Base-by-base conservation (phyloP, 2,797 vertebrate genomes). In the Poeciliopsis paucimaculata region DNA sequence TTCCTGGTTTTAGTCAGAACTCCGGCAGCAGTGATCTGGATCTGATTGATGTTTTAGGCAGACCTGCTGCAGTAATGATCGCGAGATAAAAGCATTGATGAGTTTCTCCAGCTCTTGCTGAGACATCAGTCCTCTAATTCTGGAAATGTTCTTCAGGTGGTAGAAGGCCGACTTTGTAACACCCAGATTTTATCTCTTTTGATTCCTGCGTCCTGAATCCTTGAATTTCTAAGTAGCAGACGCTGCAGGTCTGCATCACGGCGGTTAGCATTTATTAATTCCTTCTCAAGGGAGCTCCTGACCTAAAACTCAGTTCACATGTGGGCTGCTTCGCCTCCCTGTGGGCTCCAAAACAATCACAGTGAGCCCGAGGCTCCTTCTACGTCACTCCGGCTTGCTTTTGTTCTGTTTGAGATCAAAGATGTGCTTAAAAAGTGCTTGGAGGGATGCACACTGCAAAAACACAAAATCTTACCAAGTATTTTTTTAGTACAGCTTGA, bases 281-380 rank as follows among this genome's bases (percentile, higher is more conserved):
- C 39, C 28, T 36, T 46, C 88, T 78, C 82, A 1, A 0, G 84
- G 84, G 89, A 79, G 9, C 71, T 31, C 0, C 76, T 75, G 78
- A 79, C 84, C 80, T 64, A 75, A 79, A 79, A 79, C 82, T 45
- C 84, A 1, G 78, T 78, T 72, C 84, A 77, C 76, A 16, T 28
- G 84, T 82, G 86, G 51, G 77, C 77, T 12, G 72, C 16, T 80
- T 20, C 4, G 49, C 72, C 68, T 87, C 87, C 82, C 83, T 5
- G 20, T 23, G 26, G 88, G 85, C 78, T 66, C 47, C 64, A 80
- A 85, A 82, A 81, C 84, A 83, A 82, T 86, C 84, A 71, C 47
- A 57, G 74, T 0, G 71, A 77, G 39, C 82, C 80, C 0, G 41
- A n/a, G 77, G 82, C 77, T 2, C 34, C 28, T 31, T 23, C 75